Base-by-base conservation (phyloP, 2,797 vertebrate genomes). In the Halcyon leucocephala region DNA sequence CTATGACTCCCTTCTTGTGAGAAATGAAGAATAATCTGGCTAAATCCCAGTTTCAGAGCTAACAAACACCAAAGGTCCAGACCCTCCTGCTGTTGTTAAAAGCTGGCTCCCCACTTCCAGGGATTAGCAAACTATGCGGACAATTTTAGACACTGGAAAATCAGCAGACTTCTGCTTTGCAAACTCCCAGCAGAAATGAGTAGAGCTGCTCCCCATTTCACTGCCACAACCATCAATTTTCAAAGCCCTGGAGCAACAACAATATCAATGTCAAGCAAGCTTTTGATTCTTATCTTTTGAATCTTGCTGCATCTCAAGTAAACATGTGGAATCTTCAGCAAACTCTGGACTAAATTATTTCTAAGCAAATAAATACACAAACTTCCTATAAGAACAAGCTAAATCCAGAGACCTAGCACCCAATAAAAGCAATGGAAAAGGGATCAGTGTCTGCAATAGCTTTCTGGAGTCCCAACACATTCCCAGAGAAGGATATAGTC, bases 21-120 rank as follows among this genome's bases (percentile, higher is more conserved):
- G 92, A 95, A 92, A 93, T 81, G 90, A 97, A 97, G 93, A 96
- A 96, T 95, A 96, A 96, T 91, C 90, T 97, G 96, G 90, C 94
- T 94, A 95, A 90, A 93, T 85, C 89, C 93, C 95, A 95, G 81
- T 67, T 95, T 85, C 57, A 92, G 86, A 95, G 65, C 89, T 71
- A 93, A 77, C 14, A 57, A 89, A 95, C 90, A 93, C 91, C 79
- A 95, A 95, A 95, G 67, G 89, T 94, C 76, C 85, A 62, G 66
- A 92, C 91, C 91, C 91, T 94, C 87, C 89, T 91, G 87, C 86
- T 97, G 95, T 83, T 95, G 46, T 73, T 93, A 91, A 97, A 96
- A 95, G 57, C 90, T 90, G 82, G 65, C 80, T 97, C 54, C 55
- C 92, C 69, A 80, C 62, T 95, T 95, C 57, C 81, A 95, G 58